Conservation (phyloP, 2,888 invertebrate species). For the Nemotelus nigrinus region DNA sequence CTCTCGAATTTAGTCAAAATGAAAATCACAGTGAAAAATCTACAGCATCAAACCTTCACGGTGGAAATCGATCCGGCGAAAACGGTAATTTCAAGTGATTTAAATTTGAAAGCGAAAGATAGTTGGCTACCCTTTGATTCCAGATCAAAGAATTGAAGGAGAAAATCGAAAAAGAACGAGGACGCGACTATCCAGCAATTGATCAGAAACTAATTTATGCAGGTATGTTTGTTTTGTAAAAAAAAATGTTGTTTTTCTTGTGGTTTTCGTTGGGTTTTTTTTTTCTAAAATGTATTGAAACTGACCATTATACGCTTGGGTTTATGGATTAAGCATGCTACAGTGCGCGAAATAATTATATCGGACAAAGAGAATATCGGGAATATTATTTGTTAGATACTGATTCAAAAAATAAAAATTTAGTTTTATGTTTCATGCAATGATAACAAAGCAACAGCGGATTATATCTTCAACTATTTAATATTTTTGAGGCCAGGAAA, state of each 20-base stretch:
- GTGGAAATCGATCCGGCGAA: slow-evolving; percentile 87
- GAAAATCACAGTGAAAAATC: slow-evolving; percentile 91
- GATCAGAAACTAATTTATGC: slow-evolving; percentile 96
- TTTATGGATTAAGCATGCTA: too few species aligned
- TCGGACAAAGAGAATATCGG: too few species aligned
- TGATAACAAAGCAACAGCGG: too few species aligned
- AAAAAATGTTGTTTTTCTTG: background rate
- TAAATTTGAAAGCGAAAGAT: background rate
- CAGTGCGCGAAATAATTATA: too few species aligned
- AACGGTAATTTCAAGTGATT: slow-evolving; percentile 70
- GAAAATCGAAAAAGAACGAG: slow-evolving; percentile 89
- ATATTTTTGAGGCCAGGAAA: too few species aligned
- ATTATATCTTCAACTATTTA: too few species aligned
- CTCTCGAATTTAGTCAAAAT: slow-evolving; percentile 65
- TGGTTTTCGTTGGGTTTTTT: background rate
- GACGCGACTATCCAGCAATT: slow-evolving; percentile 86
- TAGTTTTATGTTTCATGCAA: too few species aligned
- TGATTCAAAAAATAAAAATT: too few species aligned
- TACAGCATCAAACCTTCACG: slow-evolving; percentile 93
- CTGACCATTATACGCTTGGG: too few species aligned
- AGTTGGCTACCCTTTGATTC: slow-evolving; percentile 52
- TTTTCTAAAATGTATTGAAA: background rate
- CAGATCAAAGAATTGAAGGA: slow-evolving; percentile 81
- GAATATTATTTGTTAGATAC: too few species aligned
- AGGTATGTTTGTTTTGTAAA: slow-evolving; percentile 69